Base-by-base conservation (phyloP, 2,888 invertebrate species). In the Acanthosoma haemorrhoidale region DNA sequence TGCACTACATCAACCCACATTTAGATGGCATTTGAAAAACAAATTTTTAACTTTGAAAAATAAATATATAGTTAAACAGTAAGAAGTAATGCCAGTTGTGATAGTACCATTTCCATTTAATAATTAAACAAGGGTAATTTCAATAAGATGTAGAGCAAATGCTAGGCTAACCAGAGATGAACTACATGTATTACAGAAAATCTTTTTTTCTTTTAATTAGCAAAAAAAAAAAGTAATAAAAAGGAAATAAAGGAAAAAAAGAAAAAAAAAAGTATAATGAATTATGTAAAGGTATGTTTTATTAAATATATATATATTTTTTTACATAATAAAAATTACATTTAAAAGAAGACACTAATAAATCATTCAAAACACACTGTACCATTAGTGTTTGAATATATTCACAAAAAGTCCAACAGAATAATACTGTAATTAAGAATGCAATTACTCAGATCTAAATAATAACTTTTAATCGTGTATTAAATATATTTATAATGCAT, bases 391-490 rank as follows among this genome's bases (percentile, higher is more conserved):
- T 39, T 41, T 64, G 64, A 64, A 64, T 41, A 64, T 41, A 41
- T 64, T 41, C 39, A 64, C 39, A 64, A 64, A 61, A 36, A 61
- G 64, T 64, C 41, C 51, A 64, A 69, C 59, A 70, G 59, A 70
- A 72, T 72, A 72, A 72, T 72, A 72, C 72, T 72, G 72, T 41
- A 70, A 70, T 43, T 60, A 68, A 70, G 70, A 43, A 70, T 63
- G 70, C 68, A 70, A 51, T 68, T 72, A 71, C 38, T 39, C 71
- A 71, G 73, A 73, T 71, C 73, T 73, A 71, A 71, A 39, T 64
- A 16, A 57, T 29, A 59, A 67, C 15, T 70, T 70, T 34, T 66
- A 63, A 70, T 58, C 63, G 60, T 51, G 31, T 57, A 57, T 67
- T 57, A 1, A 36, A 67, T 69, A 31, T 39, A 43, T 34, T 61